Base-by-base conservation (phyloP, 2,888 invertebrate species). In the Ectemnius lituratus region DNA sequence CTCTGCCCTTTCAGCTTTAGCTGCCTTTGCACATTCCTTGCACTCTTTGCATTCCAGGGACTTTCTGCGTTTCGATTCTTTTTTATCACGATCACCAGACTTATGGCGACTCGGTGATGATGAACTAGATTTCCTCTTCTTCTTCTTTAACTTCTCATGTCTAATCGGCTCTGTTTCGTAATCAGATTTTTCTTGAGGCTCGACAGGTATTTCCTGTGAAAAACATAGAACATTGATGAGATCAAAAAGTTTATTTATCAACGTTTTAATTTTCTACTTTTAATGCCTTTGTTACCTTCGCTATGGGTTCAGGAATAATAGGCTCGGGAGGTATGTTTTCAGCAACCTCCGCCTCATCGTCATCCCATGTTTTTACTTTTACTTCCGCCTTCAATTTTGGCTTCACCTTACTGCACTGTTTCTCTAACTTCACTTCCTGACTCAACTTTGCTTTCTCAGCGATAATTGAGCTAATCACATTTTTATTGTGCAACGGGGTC, bases 361-460 rank as follows among this genome's bases (percentile, higher is more conserved):
- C 92, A 57, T 92, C 91, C 28, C 93, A 93, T 2, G 92, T 89
- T 89, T 94, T 95, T 18, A 94, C 79, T 75, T 94, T 94, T 0
- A 94, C 93, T 86, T 95, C 95, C 0, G 95, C 95, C 90, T 94
- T 95, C 61, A 95, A 88, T 88, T 95, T 95, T 0, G 95, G 95
- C 70, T 94, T 93, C 27, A 95, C 94, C 91, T 95, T 95, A 79
- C 93, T 93, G 2, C 92, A 92, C 66, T 88, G 87, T 56, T 87
- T 88, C 46, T 88, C 88, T 49, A 88, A 58, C 66, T 86, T 88
- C 6, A 86, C 78, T n/a, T 87, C 88, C 58, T 87, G 87, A 63
- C 86, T 89, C 45, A 89, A 67, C 62, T 90, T 90, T 14, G 89
- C 89, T 63, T 90, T 90, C 61, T 88, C 89, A 8, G 89, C 89